A percentile compares a stretch with the other conserved stretches of the same genome.
Evolutionary conservation across 2,797 vertebrate species (phyloP).

Genomic region (Pangasius larnaudii): DNA sequence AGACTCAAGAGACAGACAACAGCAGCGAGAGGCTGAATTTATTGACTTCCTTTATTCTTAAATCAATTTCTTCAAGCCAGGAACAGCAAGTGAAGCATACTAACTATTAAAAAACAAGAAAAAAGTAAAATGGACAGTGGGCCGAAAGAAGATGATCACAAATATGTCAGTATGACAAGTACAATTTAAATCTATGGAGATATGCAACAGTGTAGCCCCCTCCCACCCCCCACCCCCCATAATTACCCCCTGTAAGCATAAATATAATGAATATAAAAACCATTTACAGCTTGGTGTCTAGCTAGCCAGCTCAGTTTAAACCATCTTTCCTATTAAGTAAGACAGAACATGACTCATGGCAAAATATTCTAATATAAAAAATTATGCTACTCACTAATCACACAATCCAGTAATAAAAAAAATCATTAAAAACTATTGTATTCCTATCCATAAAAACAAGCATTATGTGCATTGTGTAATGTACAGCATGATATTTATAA

Average conservation of each 20-base stretch:
- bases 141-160: neutral
- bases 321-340: neutral
- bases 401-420: neutral
- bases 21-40: conserved; percentile 28
- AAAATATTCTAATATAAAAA: neutral
- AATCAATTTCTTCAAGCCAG: conserved; percentile 28
- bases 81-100: neutral
- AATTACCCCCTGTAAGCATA: neutral
- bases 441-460: neutral
- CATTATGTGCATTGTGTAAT: neutral
- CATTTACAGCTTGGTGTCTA: neutral
- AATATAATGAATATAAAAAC: neutral
- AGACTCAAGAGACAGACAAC: conserved; percentile 14
- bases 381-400: neutral
- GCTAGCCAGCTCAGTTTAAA: neutral
- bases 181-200: neutral
- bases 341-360: neutral
- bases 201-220: neutral
- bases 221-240: too few species aligned
- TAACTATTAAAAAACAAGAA: neutral
- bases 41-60: conserved; percentile 31
- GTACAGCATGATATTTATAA: neutral
- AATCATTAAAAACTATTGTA: neutral
- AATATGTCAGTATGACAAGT: neutral
- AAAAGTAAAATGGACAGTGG: neutral